Base-by-base conservation (phyloP, 2,797 vertebrate genomes). In the Lateolabrax maculatus region DNA sequence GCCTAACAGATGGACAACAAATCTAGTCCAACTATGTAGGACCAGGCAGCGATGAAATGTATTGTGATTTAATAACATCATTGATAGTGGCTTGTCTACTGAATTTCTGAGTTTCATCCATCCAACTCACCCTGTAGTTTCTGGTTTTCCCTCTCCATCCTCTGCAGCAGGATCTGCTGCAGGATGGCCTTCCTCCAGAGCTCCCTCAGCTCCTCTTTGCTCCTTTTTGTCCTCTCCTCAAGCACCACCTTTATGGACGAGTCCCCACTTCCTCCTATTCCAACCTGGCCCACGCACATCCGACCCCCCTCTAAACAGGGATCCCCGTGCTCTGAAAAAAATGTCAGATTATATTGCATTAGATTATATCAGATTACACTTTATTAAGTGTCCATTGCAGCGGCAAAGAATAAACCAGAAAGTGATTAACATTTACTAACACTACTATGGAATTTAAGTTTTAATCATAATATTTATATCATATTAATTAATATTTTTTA, bases 131-230 rank as follows among this genome's bases (percentile, higher is more conserved):
- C 98, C 95, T 98, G 97, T 21, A 99, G 95, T 75, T 98, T 99
- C 91, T 97, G 97, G 84, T 99, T 99, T 92, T 99, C 98, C 53
- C 91, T 96, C 93, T 99, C 98, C 98, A 99, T 99, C 85, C 98
- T 95, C 68, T 99, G 97, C 0, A 99, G 96, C 48, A 99, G 94
- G 83, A 99, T 99, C 92, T 99, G 98, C 83, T 99, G 98, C 19
- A 98, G 90, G 80, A 99, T 97, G 53, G 98, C 97, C 88, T 98
- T 99, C 85, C 94, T 96, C 98, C 98, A 99, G n/a, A 99, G 92
- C 64, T 97, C 97, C 0, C 97, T 95, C 36, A 99, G 96, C 85
- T 99, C 97, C 0, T 89, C 93, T 13, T 95, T 88, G 4, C 95
- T 96, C 63, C 88, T 93, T 52, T 92, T 96, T 37, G 91, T 94